Base-by-base conservation (phyloP, 92 coral and sea anemone genomes). In the Epizoanthus stellaris region DNA sequence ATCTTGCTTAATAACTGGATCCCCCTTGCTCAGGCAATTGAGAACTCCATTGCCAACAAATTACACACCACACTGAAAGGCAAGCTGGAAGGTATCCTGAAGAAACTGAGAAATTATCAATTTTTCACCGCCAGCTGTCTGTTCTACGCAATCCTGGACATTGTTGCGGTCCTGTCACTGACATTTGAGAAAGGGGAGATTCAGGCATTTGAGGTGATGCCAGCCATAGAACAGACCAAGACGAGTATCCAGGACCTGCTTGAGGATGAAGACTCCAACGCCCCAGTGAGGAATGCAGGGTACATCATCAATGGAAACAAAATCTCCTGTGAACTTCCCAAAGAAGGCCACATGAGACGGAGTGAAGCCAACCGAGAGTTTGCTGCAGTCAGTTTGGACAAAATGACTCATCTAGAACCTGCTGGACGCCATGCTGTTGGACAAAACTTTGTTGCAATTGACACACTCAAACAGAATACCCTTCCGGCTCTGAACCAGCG, bases 301-400 rank as follows among this genome's bases (percentile, higher is more conserved):
- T 62, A 19, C 67, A 62, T 25, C 15, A 25, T 62, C 67, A 62
- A 5, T 62, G 67, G 67, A 17, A 62, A 25, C 67, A 62, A 4
- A 62, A 62, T 62, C 23, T 62, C 67, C 9, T 19, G 67, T 62
- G 25, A 20, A 20, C 34, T 62, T 20, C 67, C 67, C 67, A 62
- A 62, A 19, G 10, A 62, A 62, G 67, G 67, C 23, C 67, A 62
- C 23, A 62, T 62, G 34, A 62, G 23, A 19, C 19, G 67, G 23
- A 62, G 8, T 62, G 23, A 62, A n/a, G 67, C 67, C 67, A 62
- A 62, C 67, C 67, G 67, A 62, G 67, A 62, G 34, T 62, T n/a
- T 10, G 34, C 15, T 62, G 19, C 67, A 17, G 67, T 62, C 67
- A 62, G 67, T 25, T 62, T 62, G 23, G 67, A 62, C 67, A 62